Conservation (phyloP, 2,797 vertebrate species). For the Lepidocolaptes lacrymiger region DNA sequence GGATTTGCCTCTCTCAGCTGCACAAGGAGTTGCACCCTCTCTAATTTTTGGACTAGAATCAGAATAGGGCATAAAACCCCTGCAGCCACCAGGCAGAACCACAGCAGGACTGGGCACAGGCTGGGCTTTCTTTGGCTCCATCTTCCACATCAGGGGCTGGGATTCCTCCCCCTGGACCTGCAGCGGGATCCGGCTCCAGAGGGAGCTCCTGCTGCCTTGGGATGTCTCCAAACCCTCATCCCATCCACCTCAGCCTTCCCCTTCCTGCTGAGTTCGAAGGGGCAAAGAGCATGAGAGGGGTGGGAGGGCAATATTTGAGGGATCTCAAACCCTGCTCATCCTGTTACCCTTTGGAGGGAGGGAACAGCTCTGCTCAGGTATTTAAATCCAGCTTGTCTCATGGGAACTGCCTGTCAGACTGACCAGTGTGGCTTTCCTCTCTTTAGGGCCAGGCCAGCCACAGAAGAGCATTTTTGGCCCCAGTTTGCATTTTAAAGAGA, state of each 20-base stretch:
- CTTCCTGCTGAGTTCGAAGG: accelerated
- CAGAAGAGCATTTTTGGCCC: background rate
- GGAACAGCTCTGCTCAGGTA: background rate
- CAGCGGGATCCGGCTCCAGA: background rate
- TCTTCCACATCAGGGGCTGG: background rate
- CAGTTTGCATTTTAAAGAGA: background rate
- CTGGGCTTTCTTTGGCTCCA: background rate
- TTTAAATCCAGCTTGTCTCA: background rate
- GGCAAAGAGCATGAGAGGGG: background rate
- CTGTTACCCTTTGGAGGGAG: background rate
- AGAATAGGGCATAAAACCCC: background rate
- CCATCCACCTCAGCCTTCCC: background rate
- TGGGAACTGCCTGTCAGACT: background rate
- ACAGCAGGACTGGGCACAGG: background rate
- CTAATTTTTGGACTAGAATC: background rate
- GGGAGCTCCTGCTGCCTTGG: background rate
- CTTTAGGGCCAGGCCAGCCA: background rate
- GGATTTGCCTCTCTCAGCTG: background rate
- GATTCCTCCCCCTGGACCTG: background rate
- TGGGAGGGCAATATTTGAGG: background rate
- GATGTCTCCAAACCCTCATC: background rate
- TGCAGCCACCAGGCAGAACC: background rate
- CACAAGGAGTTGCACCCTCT: background rate
- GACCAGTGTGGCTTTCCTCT: background rate
- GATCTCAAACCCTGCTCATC: background rate